Conservation (phyloP, 2,113 vertebrate species). For the Murina feae region DNA sequence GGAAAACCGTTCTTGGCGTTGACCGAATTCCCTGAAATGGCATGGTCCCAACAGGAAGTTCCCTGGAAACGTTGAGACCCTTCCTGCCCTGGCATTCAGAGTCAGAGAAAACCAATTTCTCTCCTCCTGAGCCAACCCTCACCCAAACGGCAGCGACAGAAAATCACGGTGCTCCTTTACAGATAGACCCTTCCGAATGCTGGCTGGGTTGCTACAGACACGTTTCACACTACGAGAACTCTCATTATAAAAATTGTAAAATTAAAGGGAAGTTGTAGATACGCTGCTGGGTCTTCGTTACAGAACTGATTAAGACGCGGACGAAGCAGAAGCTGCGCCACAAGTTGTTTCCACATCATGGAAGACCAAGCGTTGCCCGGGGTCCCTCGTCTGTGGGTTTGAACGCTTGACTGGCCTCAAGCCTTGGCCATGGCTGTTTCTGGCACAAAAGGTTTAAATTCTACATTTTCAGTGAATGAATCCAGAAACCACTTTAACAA, state of each 20-base stretch:
- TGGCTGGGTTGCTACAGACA: slow-evolving; percentile 59
- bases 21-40: slow-evolving; percentile 24
- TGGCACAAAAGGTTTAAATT: not conserved
- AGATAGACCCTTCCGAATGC: slow-evolving; percentile 48
- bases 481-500: not conserved
- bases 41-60: slow-evolving; percentile 20
- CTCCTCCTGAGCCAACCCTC: slow-evolving; percentile 17
- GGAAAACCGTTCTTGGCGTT: slow-evolving; percentile 18
- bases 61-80: slow-evolving; percentile 40
- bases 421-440: not conserved
- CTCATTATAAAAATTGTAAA: slow-evolving; percentile 73
- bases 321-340: slow-evolving; percentile 50
- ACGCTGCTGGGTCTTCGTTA: slow-evolving; percentile 64
- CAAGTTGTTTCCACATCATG: not conserved
- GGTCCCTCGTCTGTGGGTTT: not conserved
- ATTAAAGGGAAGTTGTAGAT: slow-evolving; percentile 71
- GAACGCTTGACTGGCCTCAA: not conserved
- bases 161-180: slow-evolving; percentile 29
- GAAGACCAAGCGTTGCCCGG: not conserved
- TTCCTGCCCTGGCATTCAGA: slow-evolving; percentile 2
- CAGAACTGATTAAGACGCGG: slow-evolving; percentile 61
- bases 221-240: slow-evolving; percentile 65
- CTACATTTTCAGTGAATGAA: not conserved
- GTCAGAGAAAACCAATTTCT: slow-evolving; percentile 14
- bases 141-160: slow-evolving; percentile 43